These are phyloP conservation scores for Venustoraphidia nigricollis DNA, from an alignment of 2,888 invertebrate genomes.

Conservation along the genomic window DNA sequence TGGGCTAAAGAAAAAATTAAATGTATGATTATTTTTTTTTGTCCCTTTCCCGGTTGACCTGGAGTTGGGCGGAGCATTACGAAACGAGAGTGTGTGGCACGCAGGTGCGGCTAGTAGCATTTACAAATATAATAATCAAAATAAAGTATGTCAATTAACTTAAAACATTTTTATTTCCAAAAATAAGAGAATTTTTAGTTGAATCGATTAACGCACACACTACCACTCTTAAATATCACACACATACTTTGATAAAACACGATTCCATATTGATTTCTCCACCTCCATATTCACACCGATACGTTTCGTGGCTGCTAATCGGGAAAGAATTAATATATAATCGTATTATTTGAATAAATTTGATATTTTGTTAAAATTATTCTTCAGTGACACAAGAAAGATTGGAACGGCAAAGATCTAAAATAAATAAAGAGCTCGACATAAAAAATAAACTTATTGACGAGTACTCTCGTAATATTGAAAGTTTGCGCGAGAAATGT, in stretches of 20 bases:
- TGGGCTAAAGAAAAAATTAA: constrained; percentile 26
- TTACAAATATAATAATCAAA: background rate
- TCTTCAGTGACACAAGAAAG: constrained; percentile 20
- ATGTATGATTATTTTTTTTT: constrained; percentile 18
- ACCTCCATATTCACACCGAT: no score
- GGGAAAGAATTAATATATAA: background rate
- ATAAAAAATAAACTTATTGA: constrained; percentile 23
- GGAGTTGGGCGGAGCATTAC: no score
- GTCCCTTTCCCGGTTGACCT: background rate
- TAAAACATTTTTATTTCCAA: background rate
- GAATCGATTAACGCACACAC: background rate
- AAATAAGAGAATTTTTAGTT: no score
- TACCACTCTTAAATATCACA: background rate
- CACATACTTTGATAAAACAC: no score
- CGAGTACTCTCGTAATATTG: constrained; percentile 21
- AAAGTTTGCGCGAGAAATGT: constrained; percentile 16
- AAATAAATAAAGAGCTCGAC: constrained; percentile 21
- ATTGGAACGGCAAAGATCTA: constrained; percentile 23
- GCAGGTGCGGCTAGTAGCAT: no score
- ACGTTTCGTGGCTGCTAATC: no score
- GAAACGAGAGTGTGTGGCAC: no score
- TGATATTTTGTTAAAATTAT: constrained; percentile 6
- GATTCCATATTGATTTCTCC: no score
- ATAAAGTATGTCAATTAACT: background rate
- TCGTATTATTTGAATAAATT: constrained; percentile 2